A percentile compares a stretch with the other conserved stretches of the same genome.
Conservation (phyloP, 2,888 invertebrate species). For the Drosophila quasianomalipes region DNA sequence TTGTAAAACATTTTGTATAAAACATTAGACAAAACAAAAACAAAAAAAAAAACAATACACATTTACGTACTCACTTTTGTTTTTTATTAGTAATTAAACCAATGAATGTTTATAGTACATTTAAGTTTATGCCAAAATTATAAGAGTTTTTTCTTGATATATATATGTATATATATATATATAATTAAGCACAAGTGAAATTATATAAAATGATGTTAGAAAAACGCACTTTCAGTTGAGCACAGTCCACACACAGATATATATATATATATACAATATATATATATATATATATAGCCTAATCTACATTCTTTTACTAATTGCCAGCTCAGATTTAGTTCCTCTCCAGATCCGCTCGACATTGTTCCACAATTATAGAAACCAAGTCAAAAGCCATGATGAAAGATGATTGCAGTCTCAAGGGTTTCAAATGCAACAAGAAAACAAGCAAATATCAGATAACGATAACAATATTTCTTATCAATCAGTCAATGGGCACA, state of each 20-base stretch:
- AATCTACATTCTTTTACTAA: constrained; percentile 18
- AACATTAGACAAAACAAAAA: constrained; percentile 41
- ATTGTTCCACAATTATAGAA: constrained; percentile 32
- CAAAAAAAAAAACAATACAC: background rate
- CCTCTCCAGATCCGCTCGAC: constrained; percentile 53
- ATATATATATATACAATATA: constrained; percentile 5
- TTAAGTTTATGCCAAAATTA: constrained; percentile 75
- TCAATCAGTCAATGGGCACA: constrained; percentile 38
- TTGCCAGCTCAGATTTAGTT: constrained; percentile 62
- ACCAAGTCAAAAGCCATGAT: constrained; percentile 43
- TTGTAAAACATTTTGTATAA: constrained; percentile 65
- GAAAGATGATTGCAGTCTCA: constrained; percentile 61
- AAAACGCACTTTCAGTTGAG: constrained; percentile 43
- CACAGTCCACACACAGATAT: constrained; percentile 58
- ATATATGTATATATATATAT: constrained; percentile 9
- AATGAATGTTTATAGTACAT: constrained; percentile 59
- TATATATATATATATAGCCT: constrained; percentile 42
- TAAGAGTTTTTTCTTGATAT: constrained; percentile 20
- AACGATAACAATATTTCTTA: constrained; percentile 45
- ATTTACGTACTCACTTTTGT: constrained; percentile 14
- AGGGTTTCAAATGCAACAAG: constrained; percentile 68
- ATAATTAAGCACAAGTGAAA: constrained; percentile 45
- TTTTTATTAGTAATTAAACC: constrained; percentile 29
- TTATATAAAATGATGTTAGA: constrained; percentile 39
- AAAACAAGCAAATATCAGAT: constrained; percentile 24